Evolutionary conservation across 2,113 vertebrate species (phyloP), one percentile per base, ranked within the genome.

Genomic region (Semicossyphus pulcher): DNA sequence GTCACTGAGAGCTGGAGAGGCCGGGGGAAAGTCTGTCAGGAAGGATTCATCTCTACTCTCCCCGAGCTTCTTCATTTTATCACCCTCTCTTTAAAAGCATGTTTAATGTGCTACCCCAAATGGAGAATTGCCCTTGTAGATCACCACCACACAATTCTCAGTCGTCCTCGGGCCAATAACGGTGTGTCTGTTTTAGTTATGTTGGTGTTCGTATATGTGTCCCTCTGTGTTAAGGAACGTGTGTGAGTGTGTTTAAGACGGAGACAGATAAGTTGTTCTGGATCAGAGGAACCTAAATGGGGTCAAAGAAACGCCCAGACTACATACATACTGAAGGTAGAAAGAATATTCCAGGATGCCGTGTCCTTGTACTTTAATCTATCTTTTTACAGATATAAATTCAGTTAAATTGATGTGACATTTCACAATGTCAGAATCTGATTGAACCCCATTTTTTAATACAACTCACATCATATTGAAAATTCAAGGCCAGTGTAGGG

Each of bases 51-150:
- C 79, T 81, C 70, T 47, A 45, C 60, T 57, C 71, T 88, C 72
- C 79, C 57, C 65, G 29, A 59, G 74, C 69, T 52, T 65, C 48
- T n/a, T 36, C 65, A 71, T 86, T 87, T 88, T 86, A 89, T 77
- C 37, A 21, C 84, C 71, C 16, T 75, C 74, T 84, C 73, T 89
- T 86, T 88, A 88, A 86, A 84, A 82, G 83, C 67, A 51, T 86
- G 83, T 89, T 90, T 88, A 81, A 86, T 80, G 81, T 14, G 45
- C 48, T 62, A 41, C 57, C 71, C 69, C 77, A 85, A 91, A 90
- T 83, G 62, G 78, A 78, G 82, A 90, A 89, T 81, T 81, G 85
- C 73, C 53, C 81, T 76, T 77, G 53, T 89, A 86, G 72, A 89
- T 89, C 87, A 85, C 73, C 61, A 23, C 23, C 44, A 47, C 68